Conservation (phyloP, 2,113 vertebrate species). For the Suricata suricatta region DNA sequence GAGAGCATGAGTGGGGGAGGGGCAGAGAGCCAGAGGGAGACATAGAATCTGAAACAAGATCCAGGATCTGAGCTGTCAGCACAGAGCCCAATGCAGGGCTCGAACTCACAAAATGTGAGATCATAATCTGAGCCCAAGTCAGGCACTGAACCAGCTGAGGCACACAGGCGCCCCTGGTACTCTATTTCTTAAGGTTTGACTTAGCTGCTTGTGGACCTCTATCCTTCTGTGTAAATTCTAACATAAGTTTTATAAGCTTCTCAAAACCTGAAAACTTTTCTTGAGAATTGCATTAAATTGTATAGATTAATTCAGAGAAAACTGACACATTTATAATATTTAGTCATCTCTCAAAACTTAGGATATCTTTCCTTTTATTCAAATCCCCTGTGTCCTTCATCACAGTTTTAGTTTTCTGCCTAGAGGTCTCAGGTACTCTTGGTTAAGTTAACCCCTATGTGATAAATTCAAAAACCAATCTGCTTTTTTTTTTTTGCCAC, state of each 20-base stretch:
- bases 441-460: not conserved
- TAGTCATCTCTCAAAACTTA: not conserved
- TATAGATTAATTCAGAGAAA: not conserved
- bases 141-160: too few species aligned
- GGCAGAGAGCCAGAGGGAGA: too few species aligned
- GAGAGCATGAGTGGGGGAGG: too few species aligned
- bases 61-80: too few species aligned
- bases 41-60: too few species aligned
- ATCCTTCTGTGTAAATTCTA: not conserved
- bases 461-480: not conserved
- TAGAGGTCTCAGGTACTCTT: not conserved
- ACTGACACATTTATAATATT: not conserved
- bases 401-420: constrained; percentile 14
- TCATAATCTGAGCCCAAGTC: too few species aligned
- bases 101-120: too few species aligned
- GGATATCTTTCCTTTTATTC: constrained; percentile 1
- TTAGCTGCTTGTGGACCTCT: constrained; percentile 5
- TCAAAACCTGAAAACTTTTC: not conserved
- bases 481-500: not conserved
- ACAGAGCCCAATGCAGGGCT: too few species aligned
- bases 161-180: not conserved
- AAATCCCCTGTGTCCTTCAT: not conserved
- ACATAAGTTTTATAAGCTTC: not conserved
- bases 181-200: not conserved
- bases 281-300: not conserved